These are phyloP conservation scores for Choloepus didactylus DNA, from an alignment of 2,797 vertebrate genomes.

Conservation along the genomic window DNA sequence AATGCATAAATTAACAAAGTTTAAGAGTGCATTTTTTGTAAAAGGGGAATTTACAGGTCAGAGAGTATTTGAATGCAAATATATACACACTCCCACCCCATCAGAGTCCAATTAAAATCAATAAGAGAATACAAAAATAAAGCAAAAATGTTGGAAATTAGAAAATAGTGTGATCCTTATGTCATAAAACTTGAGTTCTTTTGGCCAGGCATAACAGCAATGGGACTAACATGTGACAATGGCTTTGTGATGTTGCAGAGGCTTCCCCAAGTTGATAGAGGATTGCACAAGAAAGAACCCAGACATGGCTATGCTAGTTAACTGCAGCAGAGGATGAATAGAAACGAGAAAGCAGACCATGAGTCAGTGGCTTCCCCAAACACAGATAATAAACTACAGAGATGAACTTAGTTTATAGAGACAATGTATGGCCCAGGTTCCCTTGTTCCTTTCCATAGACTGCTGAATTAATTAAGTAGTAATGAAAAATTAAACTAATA, in stretches of 20 bases:
- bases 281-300: neutral
- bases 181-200: neutral
- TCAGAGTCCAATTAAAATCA: neutral
- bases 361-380: neutral
- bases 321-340: neutral
- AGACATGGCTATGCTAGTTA: neutral
- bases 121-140: neutral
- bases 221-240: neutral
- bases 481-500: neutral
- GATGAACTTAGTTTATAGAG: neutral
- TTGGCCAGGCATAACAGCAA: neutral
- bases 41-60: neutral
- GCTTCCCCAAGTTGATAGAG: neutral
- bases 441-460: neutral
- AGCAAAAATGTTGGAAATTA: neutral
- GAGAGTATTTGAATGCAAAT: neutral
- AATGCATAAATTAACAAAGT: neutral
- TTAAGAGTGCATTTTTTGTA: neutral
- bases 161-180: neutral
- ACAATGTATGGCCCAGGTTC: neutral
- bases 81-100: neutral
- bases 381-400: neutral
- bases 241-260: neutral
- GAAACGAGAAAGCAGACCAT: neutral
- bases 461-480: neutral